Evolutionary conservation across 2,888 invertebrate species (phyloP).

Genomic region (Antheraea assamensis): DNA sequence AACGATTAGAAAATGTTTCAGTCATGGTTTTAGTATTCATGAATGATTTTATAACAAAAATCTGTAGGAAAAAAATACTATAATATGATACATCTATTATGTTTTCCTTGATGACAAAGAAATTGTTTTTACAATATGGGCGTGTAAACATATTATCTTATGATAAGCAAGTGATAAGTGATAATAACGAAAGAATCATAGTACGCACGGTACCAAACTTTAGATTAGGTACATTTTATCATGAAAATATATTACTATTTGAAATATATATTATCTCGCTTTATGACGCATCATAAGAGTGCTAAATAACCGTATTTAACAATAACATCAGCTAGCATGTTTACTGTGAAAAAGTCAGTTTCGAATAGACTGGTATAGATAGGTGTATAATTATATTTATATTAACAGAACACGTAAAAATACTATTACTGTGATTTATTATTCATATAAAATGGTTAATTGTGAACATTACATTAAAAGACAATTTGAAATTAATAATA

Average conservation of each 20-base stretch:
- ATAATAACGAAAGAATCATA: constrained; percentile 12
- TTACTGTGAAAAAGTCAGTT: not conserved
- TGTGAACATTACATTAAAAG: constrained; percentile 41
- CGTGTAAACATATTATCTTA: constrained; percentile 8
- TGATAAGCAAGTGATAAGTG: constrained; percentile 11
- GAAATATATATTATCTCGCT: not conserved
- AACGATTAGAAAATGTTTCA: no score
- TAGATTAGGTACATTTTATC: not conserved
- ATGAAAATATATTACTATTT: not conserved
- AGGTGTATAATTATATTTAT: not conserved
- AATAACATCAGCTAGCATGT: not conserved
- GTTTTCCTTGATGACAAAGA: not conserved
- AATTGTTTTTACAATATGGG: not conserved
- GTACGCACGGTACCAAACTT: constrained; percentile 8
- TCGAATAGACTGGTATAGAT: not conserved
- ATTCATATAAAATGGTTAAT: constrained; percentile 11
- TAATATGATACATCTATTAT: no score
- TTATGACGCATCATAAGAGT: not conserved
- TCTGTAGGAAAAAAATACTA: no score
- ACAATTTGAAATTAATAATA: constrained; percentile 45
- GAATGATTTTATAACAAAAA: not conserved
- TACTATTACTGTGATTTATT: not conserved
- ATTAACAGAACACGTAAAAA: not conserved
- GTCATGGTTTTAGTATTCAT: not conserved
- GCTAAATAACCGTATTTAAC: not conserved